Conservation (phyloP, 2,113 vertebrate genomes). For the Oceanites oceanicus region DNA sequence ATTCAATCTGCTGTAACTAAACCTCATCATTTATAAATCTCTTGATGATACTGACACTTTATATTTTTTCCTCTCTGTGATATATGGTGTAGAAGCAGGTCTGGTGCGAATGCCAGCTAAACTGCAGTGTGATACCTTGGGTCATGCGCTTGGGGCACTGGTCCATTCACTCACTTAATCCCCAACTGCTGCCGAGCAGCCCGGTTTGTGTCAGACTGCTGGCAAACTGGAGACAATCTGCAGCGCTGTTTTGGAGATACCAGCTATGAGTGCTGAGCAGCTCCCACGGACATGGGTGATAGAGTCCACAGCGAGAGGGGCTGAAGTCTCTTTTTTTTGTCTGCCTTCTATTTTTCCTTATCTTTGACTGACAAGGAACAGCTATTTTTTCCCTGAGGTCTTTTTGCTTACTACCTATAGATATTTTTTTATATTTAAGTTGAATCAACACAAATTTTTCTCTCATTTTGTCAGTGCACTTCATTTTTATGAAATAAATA, state of each 20-base stretch:
- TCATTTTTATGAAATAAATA: not conserved
- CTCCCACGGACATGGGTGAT: not conserved
- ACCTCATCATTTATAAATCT: not conserved
- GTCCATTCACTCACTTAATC: not conserved
- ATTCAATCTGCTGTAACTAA: constrained; percentile 32
- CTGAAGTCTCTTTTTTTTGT: not conserved
- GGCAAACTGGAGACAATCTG: not conserved
- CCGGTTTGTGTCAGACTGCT: rapidly evolving
- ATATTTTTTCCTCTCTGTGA: not conserved
- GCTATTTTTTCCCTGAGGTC: not conserved
- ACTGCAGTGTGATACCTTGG: not conserved
- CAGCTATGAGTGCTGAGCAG: not conserved
- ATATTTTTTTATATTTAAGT: not conserved
- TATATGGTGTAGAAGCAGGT: not conserved
- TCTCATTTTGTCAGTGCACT: rapidly evolving
- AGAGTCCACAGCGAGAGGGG: rapidly evolving
- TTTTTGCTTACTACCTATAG: not conserved
- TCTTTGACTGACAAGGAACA: not conserved
- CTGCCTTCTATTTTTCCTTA: not conserved
- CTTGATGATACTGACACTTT: not conserved
- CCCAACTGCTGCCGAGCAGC: not conserved
- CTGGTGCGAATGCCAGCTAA: not conserved
- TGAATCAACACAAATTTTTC: not conserved
- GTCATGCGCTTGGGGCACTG: rapidly evolving
- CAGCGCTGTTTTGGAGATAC: not conserved